Evolutionary conservation across 2,888 invertebrate genomes (phyloP).

Genomic region (Melolontha melolontha): DNA sequence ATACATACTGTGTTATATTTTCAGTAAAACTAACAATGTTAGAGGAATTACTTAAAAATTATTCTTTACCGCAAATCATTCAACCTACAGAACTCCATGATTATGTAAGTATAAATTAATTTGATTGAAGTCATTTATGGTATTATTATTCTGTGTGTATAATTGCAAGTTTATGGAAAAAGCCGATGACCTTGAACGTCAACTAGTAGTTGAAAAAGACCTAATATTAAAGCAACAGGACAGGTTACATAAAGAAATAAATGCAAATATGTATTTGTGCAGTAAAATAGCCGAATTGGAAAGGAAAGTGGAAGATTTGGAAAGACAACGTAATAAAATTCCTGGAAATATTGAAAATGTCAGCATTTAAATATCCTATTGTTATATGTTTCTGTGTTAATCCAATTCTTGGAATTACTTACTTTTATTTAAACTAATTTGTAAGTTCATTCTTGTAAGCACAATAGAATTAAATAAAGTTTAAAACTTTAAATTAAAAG

Average conservation of each 20-base stretch:
- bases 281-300: neutral
- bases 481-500: too few relatives aligned
- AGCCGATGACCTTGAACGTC: conserved; percentile 3
- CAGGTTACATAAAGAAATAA: conserved; percentile 5
- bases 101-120: conserved; percentile 8
- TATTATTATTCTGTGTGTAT: neutral
- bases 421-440: too few relatives aligned
- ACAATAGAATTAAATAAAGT: too few relatives aligned
- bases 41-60: neutral
- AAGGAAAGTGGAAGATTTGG: conserved; percentile 10
- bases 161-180: conserved; percentile 9
- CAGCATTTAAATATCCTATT: too few relatives aligned
- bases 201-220: conserved; percentile 4
- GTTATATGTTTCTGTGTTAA: too few relatives aligned
- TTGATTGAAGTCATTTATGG: neutral
- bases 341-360: too few relatives aligned
- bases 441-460: too few relatives aligned
- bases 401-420: too few relatives aligned
- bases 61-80: conserved; percentile 2
- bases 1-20: neutral
- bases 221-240: conserved; percentile 3
- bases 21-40: conserved; percentile 5
- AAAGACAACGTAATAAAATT: neutral
- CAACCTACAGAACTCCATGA: neutral
- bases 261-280: neutral